Conservation (phyloP, 2,888 invertebrate species). For the Agrilus cyanescens region DNA sequence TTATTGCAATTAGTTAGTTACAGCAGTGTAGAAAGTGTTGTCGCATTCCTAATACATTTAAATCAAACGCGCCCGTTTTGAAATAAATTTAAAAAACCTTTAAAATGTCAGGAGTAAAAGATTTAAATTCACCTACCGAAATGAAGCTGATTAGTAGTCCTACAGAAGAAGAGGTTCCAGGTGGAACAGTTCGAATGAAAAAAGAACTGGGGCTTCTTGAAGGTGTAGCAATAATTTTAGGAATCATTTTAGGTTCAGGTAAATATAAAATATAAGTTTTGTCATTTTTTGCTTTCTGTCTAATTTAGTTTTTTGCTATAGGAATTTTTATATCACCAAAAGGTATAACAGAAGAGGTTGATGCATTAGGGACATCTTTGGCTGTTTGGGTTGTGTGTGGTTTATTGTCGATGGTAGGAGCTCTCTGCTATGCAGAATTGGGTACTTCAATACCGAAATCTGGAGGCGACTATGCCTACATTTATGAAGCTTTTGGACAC, state of each 20-base stretch:
- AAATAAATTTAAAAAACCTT: too few relatives aligned
- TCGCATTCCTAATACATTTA: too few relatives aligned
- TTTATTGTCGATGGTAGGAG: slow-evolving; percentile 81
- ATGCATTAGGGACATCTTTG: slow-evolving; percentile 79
- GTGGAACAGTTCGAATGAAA: slow-evolving; percentile 64
- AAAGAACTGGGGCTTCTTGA: slow-evolving; percentile 82
- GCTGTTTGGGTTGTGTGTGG: slow-evolving; percentile 84
- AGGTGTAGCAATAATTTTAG: slow-evolving; percentile 88
- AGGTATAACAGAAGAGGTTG: slow-evolving; percentile 82
- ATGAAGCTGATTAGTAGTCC: slow-evolving; percentile 32
- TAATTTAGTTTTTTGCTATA: slow-evolving; percentile 27
- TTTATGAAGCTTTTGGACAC: slow-evolving; percentile 82
- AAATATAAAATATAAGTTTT: slow-evolving; percentile 15
- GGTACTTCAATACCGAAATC: slow-evolving; percentile 81
- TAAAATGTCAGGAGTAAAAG: slow-evolving; percentile 41
- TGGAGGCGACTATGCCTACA: slow-evolving; percentile 96
- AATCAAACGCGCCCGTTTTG: too few relatives aligned
- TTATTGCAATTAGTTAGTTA: too few relatives aligned
- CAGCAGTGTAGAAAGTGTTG: too few relatives aligned
- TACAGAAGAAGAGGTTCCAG: slow-evolving; percentile 7
- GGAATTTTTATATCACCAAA: slow-evolving; percentile 94
- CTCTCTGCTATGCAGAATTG: slow-evolving; percentile 93
- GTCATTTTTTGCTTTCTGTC: slow-evolving; percentile 2
- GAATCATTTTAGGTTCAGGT: slow-evolving; percentile 89
- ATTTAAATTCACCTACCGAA: slow-evolving; percentile 28